phyloP scores from a whole-genome alignment of 2,888 invertebrate genomes.

The Oxycera nigricornis region DNA sequence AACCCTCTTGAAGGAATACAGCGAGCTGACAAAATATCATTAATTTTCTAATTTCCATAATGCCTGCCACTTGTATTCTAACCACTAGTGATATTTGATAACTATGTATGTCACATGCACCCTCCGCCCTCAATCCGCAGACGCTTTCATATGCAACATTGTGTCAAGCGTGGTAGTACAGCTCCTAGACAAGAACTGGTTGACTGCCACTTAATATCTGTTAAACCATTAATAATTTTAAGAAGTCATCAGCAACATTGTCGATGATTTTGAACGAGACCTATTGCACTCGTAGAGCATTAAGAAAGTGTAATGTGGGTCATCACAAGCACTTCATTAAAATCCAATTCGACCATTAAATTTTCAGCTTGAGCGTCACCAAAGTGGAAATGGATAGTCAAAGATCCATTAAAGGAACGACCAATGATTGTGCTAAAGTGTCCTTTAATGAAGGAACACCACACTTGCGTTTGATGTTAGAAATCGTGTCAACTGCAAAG shows the following conservation, averaged over 20 bases:
- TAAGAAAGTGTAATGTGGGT: slow-evolving; percentile 32
- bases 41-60: slow-evolving; percentile 39
- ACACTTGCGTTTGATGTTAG: too few relatives aligned
- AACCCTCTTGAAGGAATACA: slow-evolving; percentile 13
- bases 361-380: slow-evolving; percentile 7
- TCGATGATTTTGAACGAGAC: slow-evolving; percentile 29
- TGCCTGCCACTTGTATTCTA: slow-evolving; percentile 28
- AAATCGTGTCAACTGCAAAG: too few relatives aligned
- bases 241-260: slow-evolving; percentile 36
- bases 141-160: background rate
- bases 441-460: background rate
- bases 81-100: slow-evolving; percentile 24
- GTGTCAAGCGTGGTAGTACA: background rate
- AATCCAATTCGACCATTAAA: slow-evolving; percentile 35
- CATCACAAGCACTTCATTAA: slow-evolving; percentile 39
- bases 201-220: slow-evolving; percentile 31
- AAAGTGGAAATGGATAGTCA: background rate
- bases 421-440: background rate
- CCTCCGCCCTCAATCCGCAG: background rate
- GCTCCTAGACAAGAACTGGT: background rate
- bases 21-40: slow-evolving; percentile 37
- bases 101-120: background rate
- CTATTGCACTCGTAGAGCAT: slow-evolving; percentile 19
- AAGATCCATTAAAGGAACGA: slow-evolving; percentile 11
- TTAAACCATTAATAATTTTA: slow-evolving; percentile 39